These are phyloP conservation scores for Troglohyphantes excavatus DNA, from an alignment of 2,888 invertebrate genomes.

Conservation along the genomic window DNA sequence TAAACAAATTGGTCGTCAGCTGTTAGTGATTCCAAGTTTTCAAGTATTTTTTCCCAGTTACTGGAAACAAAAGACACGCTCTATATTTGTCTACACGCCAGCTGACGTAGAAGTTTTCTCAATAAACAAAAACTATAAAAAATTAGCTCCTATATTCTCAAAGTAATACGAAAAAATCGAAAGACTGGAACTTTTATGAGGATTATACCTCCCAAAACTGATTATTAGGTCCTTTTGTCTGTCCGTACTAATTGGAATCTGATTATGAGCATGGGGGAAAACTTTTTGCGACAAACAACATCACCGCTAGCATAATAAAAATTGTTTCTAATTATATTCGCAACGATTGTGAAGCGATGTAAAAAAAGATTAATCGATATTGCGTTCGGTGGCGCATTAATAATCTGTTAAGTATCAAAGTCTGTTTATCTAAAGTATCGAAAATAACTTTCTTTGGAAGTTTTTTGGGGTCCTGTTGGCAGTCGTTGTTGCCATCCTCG, in stretches of 20 bases:
- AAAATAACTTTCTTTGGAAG: slow-evolving; percentile 39
- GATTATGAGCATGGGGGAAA: slow-evolving; percentile 55
- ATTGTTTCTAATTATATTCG: slow-evolving; percentile 57
- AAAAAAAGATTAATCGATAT: slow-evolving; percentile 51
- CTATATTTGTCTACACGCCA: slow-evolving; percentile 26
- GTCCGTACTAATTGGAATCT: slow-evolving; percentile 58
- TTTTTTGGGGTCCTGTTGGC: not conserved
- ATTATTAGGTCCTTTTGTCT: slow-evolving; percentile 64
- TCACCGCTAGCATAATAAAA: slow-evolving; percentile 46
- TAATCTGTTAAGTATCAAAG: slow-evolving; percentile 72
- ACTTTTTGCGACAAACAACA: slow-evolving; percentile 48
- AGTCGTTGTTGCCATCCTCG: slow-evolving; percentile 1
- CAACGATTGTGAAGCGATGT: slow-evolving; percentile 44
- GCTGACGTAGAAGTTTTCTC: slow-evolving; percentile 50
- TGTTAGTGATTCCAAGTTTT: slow-evolving; percentile 36
- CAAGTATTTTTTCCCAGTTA: not conserved
- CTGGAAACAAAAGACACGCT: slow-evolving; percentile 38
- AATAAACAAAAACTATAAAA: slow-evolving; percentile 18
- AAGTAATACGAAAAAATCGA: not conserved
- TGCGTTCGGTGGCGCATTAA: slow-evolving; percentile 51
- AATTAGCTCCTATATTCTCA: not conserved
- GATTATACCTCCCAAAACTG: slow-evolving; percentile 36
- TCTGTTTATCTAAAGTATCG: slow-evolving; percentile 67
- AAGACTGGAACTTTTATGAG: slow-evolving; percentile 25
- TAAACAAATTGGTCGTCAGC: slow-evolving; percentile 41